Evolutionary conservation across 1,140 invertebrate genomes (phyloP).

Genomic region (Listronotus bonariensis): DNA sequence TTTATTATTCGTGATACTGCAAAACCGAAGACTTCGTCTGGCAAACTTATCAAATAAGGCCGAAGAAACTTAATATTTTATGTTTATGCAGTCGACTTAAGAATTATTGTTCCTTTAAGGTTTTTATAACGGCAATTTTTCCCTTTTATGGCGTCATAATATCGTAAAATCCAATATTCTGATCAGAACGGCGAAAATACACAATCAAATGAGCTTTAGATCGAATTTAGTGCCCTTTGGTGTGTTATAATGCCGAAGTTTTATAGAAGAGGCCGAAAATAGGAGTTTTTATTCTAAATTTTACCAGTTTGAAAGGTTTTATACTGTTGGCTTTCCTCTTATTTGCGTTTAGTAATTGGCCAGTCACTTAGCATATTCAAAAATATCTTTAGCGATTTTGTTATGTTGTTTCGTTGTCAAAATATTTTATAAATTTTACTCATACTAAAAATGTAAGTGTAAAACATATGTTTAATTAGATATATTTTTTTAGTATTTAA

Average conservation of each 20-base stretch:
- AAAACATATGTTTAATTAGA: too few relatives aligned
- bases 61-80: slow-evolving; percentile 19
- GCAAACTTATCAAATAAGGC: slow-evolving; percentile 1
- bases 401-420: too few relatives aligned
- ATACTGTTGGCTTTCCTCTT: too few relatives aligned
- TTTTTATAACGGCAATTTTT: slow-evolving; percentile 16
- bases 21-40: neutral
- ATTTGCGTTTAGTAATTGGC: too few relatives aligned
- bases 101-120: slow-evolving; percentile 19
- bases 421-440: too few relatives aligned
- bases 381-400: too few relatives aligned
- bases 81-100: slow-evolving; percentile 22
- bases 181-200: slow-evolving; percentile 23
- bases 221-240: slow-evolving; percentile 19
- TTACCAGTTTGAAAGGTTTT: too few relatives aligned
- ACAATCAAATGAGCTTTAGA: slow-evolving; percentile 18
- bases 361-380: too few relatives aligned
- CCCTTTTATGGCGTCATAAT: slow-evolving; percentile 19
- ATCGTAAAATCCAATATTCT: slow-evolving; percentile 21
- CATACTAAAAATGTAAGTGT: too few relatives aligned
- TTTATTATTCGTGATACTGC: too few relatives aligned
- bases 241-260: slow-evolving; percentile 10
- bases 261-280: slow-evolving; percentile 7
- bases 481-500: too few relatives aligned
- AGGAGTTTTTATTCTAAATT: neutral